Percentiles rank a stretch among this genome's conserved stretches.
phyloP scores from a whole-genome alignment of 2,888 invertebrate species.

The Cataglyphis albicans region DNA sequence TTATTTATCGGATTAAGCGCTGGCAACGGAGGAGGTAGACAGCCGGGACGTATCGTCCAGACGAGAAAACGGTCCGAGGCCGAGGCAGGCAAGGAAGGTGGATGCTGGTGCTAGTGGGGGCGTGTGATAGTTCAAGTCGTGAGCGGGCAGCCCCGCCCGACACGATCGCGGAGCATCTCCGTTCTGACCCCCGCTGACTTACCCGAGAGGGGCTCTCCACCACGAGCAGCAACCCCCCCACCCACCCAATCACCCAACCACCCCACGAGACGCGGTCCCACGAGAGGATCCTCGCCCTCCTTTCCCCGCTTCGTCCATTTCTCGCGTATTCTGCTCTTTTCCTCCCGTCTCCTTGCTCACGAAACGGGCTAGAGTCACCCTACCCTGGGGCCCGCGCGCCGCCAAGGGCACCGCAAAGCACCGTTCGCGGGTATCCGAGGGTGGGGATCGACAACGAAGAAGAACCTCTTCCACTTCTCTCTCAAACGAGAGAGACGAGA shows the following conservation, averaged over 20 bases:
- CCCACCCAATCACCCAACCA: conserved; percentile 58
- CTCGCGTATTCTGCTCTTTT: conserved; percentile 53
- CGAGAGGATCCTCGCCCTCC: conserved; percentile 71
- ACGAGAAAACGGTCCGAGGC: conserved; percentile 78
- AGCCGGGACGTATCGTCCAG: conserved; percentile 75
- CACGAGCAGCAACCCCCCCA: conserved; percentile 69
- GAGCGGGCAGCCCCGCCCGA: conserved; percentile 86
- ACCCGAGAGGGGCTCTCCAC: conserved; percentile 75
- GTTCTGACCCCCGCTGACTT: conserved; percentile 86
- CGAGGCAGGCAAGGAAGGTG: conserved; percentile 78
- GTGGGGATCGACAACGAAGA: conserved; percentile 66
- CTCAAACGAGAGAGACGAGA: conserved; percentile 14
- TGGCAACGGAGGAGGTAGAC: conserved; percentile 73
- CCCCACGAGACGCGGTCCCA: conserved; percentile 65
- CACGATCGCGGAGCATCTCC: conserved; percentile 85
- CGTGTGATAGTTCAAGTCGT: conserved; percentile 89
- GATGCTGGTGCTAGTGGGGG: conserved; percentile 86
- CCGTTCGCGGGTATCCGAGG: conserved; percentile 68
- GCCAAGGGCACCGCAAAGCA: conserved; percentile 77
- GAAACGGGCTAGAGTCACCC: conserved; percentile 69
- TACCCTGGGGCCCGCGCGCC: conserved; percentile 76
- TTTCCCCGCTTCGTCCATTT: conserved; percentile 50
- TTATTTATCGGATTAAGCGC: conserved; percentile 79
- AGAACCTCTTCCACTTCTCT: conserved; percentile 62
- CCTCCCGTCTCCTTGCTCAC: conserved; percentile 43